Evolutionary conservation across 2,888 invertebrate species (phyloP).

Genomic region (Odontocolon sp.): DNA sequence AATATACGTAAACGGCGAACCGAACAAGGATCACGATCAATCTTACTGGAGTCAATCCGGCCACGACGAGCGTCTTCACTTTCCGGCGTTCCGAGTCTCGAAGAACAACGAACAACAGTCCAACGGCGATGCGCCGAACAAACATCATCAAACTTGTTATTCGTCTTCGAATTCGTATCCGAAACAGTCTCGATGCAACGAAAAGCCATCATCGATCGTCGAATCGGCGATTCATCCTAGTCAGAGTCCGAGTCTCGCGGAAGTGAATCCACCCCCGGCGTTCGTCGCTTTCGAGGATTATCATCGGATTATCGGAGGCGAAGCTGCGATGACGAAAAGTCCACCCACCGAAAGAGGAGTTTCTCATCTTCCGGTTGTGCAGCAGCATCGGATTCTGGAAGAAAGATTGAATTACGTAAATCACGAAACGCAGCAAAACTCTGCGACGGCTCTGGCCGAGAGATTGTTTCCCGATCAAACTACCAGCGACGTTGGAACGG

Average conservation of each 20-base stretch:
- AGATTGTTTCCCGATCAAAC: slow-evolving; percentile 67
- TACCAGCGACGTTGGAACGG: slow-evolving; percentile 58
- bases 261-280: slow-evolving; percentile 46
- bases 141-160: too few relatives aligned
- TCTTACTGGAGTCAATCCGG: slow-evolving; percentile 68
- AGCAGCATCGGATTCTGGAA: slow-evolving; percentile 66
- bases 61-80: slow-evolving; percentile 67
- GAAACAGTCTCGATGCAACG: slow-evolving; percentile 30
- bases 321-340: slow-evolving; percentile 48
- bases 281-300: slow-evolving; percentile 68
- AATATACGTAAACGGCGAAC: slow-evolving; percentile 46
- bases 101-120: slow-evolving; percentile 61
- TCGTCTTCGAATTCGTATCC: too few relatives aligned
- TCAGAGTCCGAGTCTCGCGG: slow-evolving; percentile 70
- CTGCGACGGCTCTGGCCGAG: slow-evolving; percentile 43
- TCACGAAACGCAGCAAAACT: slow-evolving; percentile 58
- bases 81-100: slow-evolving; percentile 67
- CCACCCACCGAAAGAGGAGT: slow-evolving; percentile 34
- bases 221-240: slow-evolving; percentile 64
- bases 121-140: slow-evolving; percentile 30
- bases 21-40: slow-evolving; percentile 65
- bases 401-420: slow-evolving; percentile 67
- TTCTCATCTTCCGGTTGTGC: slow-evolving; percentile 56
- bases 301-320: slow-evolving; percentile 64
- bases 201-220: slow-evolving; percentile 29